Conservation (phyloP, 1,140 invertebrate species). For the Monomorium pharaonis region DNA sequence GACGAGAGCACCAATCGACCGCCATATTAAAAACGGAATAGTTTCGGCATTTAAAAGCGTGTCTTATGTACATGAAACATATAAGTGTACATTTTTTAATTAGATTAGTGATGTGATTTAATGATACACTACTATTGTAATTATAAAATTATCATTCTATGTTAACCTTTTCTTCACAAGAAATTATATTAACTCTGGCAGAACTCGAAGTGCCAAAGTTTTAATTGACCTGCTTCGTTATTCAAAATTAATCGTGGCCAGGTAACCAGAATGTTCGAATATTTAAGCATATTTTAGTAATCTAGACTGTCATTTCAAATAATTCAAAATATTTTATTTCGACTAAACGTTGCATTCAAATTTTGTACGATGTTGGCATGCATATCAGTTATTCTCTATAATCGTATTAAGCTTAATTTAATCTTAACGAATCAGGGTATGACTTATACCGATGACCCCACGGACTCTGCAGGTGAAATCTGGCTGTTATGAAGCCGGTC, state of each 20-base stretch:
- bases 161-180: not conserved
- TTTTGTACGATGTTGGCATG: not conserved
- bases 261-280: not conserved
- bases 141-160: not conserved
- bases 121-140: not conserved
- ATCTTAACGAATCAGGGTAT: constrained; percentile 57
- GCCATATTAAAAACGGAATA: not conserved
- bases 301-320: not conserved
- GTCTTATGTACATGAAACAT: not conserved
- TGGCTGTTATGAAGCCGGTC: constrained; percentile 66
- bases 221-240: not conserved
- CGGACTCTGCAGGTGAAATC: constrained; percentile 56
- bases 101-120: not conserved
- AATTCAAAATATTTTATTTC: not conserved
- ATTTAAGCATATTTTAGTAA: not conserved
- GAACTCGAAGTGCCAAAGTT: not conserved
- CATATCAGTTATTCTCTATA: constrained; percentile 20
- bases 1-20: not conserved
- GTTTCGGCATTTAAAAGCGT: not conserved
- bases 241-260: not conserved
- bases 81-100: not conserved
- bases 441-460: constrained; percentile 65
- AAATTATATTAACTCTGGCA: not conserved
- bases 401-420: constrained; percentile 57
- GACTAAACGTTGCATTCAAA: not conserved